Conservation (phyloP, 2,113 vertebrate genomes). For the Alexandromys fortis region DNA sequence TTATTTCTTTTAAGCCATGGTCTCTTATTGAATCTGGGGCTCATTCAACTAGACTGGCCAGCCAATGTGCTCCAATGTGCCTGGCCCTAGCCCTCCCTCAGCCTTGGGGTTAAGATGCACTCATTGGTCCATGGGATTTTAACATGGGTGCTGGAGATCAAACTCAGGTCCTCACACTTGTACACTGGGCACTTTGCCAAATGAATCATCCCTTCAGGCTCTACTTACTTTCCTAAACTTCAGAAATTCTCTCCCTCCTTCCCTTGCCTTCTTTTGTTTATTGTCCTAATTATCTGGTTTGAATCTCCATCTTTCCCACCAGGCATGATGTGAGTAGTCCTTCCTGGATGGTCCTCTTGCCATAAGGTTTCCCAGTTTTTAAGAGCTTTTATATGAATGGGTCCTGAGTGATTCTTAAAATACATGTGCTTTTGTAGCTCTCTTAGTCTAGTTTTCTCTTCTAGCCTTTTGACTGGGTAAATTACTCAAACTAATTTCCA, state of each 20-base stretch:
- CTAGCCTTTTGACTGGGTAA: not conserved
- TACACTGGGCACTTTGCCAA: not conserved
- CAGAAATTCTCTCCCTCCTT: not conserved
- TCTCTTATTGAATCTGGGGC: not conserved
- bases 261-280: not conserved
- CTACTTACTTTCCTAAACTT: not conserved
- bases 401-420: constrained; percentile 29
- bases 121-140: not conserved
- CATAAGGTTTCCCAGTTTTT: not conserved
- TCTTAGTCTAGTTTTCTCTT: constrained; percentile 44
- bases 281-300: constrained; percentile 32
- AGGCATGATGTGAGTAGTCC: not conserved
- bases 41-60: not conserved
- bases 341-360: not conserved
- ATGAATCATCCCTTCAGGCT: no score
- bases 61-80: not conserved
- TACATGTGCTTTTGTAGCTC: not conserved
- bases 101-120: not conserved
- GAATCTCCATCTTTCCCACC: not conserved
- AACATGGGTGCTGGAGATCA: not conserved
- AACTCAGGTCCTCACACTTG: not conserved
- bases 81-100: not conserved
- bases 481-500: constrained; percentile 14
- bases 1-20: not conserved
- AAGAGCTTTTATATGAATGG: constrained; percentile 26